Evolutionary conservation across 2,888 invertebrate species (phyloP).

Genomic region (Drepana falcataria): DNA sequence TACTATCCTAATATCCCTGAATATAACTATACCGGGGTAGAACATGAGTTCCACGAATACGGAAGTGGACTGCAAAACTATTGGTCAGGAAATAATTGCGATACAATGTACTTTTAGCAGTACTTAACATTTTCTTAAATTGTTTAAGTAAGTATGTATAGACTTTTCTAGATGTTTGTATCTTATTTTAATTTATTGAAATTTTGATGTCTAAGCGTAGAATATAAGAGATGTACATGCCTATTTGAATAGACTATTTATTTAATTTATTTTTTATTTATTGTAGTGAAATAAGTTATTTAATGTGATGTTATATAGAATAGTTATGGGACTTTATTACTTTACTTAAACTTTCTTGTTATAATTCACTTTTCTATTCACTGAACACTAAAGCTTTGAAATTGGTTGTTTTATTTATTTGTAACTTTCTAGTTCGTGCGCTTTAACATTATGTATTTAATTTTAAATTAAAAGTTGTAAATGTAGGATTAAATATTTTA

Average conservation of each 20-base stretch:
- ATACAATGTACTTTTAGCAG: conserved; percentile 17
- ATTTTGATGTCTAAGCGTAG: no score
- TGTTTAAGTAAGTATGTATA: no score
- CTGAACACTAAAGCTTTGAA: not conserved
- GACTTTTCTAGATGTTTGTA: no score
- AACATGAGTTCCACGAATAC: conserved; percentile 2
- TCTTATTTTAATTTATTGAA: no score
- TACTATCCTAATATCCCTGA: conserved; percentile 30
- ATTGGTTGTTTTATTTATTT: not conserved
- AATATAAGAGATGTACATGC: not conserved
- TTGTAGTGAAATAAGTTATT: not conserved
- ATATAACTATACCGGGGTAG: conserved; percentile 9
- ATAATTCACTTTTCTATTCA: not conserved
- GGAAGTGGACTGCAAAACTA: conserved; percentile 5
- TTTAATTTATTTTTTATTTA: not conserved
- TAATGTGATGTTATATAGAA: not conserved
- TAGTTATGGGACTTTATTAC: not conserved
- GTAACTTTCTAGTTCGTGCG: not conserved
- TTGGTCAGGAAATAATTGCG: conserved; percentile 19
- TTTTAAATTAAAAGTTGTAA: no score
- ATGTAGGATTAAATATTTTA: no score
- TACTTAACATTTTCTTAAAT: not conserved
- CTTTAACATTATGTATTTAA: conserved; percentile 3
- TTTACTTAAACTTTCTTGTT: not conserved
- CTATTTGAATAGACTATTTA: not conserved